Evolutionary conservation across 2,797 vertebrate species (phyloP), one percentile per base, ranked within the genome.

Genomic region (Acropternis orthonyx): DNA sequence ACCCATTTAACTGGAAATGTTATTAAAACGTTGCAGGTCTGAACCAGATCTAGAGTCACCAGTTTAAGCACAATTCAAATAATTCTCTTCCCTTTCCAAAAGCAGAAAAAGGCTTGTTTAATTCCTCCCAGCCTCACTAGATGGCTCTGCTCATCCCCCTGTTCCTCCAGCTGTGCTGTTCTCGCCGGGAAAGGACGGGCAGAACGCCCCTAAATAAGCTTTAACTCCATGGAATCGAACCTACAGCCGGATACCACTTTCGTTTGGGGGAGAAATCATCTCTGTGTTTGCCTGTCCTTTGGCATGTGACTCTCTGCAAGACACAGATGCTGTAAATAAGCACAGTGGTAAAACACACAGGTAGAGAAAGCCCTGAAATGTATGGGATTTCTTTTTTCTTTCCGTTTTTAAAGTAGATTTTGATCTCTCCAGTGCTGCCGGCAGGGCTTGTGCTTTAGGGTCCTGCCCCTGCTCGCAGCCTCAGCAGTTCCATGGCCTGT

Each of bases 111-210:
- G 11, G 17, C 16, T 41, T 3, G 3, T 68, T 69, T 30, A n/a
- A 30, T 37, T 36, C 73, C 43, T 48, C 32, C 68, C 26, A 61
- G 37, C 72, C 41, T 76, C 72, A 27, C 78, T 85, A 52, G 26
- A 3, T 69, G 71, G 63, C 61, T 46, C 76, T 75, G 84, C 86
- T 74, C 62, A 2, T 36, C 62, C 14, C 68, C 14, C 68, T 41
- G 1, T 19, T 84, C 49, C 27, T 13, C 0, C 12, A 74, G 12
- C 56, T 49, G 17, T 20, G 36, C 74, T 24, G 0, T 10, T 37
- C 62, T 20, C 7, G 5, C 41, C 2, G 5, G 55, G 41, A 16
- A 28, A 39, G 61, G 16, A 44, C 14, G 16, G 72, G 20, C 27
- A 48, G 14, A 27, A 36, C 8, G 8, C 43, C 62, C 62, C 41